Base-by-base conservation (phyloP, 2,888 invertebrate species). In the Achlya flavicornis region DNA sequence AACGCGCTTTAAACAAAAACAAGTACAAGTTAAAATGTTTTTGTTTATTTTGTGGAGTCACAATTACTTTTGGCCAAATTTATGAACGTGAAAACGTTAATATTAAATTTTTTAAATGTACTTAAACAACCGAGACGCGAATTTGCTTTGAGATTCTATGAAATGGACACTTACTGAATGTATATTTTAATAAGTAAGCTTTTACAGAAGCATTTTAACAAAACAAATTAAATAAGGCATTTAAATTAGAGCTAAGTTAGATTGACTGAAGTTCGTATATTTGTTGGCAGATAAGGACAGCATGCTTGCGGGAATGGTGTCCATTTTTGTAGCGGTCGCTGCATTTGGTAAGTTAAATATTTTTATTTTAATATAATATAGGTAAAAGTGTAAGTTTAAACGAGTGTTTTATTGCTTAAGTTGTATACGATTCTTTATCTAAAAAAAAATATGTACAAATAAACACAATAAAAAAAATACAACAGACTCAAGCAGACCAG, bases 231-330 rank as follows among this genome's bases (percentile, higher is more conserved):
- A 10, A 10, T 8, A 7, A 38, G 38, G 38, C 10, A 38, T 38
- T n/a, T 0, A 14, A 43, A 14, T 43, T 5, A 14, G 14, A 43
- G 43, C 43, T 43, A 1, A 43, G n/a, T 5, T 41, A 6, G 14
- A 3, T 6, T 41, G 41, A 46, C 46, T 46, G 10, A 46, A n/a
- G 5, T 14, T 46, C 26, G 6, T 33, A n/a, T 12, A 5, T 32
- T 59, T 59, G 60, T 60, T n/a, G 35, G n/a, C 60, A 60, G 60
- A 12, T 41, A 43, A 19, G 12, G 43, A 38, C 41, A 19, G 0
- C 19, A 19, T 19, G 60, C 12, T 41, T 38, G 19, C 60, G 2
- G 26, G 19, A 19, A 26, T 14, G 16, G 10, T 16, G 41, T 3
- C 14, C 12, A 14, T 26, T 12, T 16, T 26, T 4, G 8, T 60